Percentiles rank a stretch among this genome's conserved stretches.
Evolutionary conservation across 2,888 invertebrate genomes (phyloP).

Genomic region (Branchipolynoe longqiensis): DNA sequence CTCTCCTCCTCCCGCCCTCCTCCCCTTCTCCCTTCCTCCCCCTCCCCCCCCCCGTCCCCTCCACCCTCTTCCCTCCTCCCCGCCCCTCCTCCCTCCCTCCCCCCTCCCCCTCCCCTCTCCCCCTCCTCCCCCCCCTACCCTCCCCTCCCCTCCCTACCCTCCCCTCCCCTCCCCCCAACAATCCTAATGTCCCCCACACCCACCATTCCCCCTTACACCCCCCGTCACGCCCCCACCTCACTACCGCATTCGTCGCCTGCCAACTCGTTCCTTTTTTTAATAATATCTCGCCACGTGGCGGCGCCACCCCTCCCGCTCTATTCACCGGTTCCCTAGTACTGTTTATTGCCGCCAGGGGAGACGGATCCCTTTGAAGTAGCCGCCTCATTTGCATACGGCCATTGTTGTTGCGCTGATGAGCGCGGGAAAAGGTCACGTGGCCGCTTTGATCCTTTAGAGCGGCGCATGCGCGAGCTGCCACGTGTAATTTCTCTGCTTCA

Average conservation of each 20-base stretch:
- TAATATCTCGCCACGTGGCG: too few relatives aligned
- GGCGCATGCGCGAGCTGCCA: conserved; percentile 15
- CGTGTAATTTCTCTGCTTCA: conserved; percentile 45
- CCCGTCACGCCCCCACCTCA: background rate
- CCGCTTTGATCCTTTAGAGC: conserved; percentile 23
- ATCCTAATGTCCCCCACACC: background rate
- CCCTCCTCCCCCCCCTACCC: background rate
- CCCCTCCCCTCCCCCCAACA: background rate
- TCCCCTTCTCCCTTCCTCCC: background rate
- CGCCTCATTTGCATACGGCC: conserved; percentile 46
- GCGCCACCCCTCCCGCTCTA: background rate
- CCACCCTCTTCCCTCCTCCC: background rate
- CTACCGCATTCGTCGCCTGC: background rate
- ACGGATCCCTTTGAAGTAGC: conserved; percentile 37
- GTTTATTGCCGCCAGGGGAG: conserved; percentile 41
- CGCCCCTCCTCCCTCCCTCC: too few relatives aligned
- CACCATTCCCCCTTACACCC: background rate
- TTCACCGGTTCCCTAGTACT: conserved; percentile 25
- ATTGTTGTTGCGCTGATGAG: conserved; percentile 31
- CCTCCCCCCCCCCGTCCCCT: background rate
- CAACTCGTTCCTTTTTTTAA: background rate
- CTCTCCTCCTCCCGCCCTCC: background rate
- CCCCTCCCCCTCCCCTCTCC: background rate
- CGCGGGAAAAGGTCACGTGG: conserved; percentile 12
- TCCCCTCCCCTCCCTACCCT: background rate